Evolutionary conservation across 2,113 vertebrate species (phyloP).

Genomic region (Trichomycterus rosablanca): DNA sequence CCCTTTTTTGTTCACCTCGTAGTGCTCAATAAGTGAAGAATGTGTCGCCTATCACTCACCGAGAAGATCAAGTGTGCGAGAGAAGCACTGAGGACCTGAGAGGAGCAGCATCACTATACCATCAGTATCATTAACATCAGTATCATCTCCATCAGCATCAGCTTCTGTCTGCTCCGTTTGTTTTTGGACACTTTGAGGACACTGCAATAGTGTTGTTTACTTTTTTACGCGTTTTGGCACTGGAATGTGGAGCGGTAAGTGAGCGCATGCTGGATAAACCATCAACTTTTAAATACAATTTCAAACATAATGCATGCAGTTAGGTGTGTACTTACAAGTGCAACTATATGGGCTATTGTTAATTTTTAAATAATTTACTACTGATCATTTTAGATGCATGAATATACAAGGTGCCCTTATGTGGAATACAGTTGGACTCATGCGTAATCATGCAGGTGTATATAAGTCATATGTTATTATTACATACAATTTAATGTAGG

Average conservation of each 20-base stretch:
- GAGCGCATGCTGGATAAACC: not conserved
- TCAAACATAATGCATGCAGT: too few relatives aligned
- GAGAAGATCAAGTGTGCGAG: conserved; percentile 74
- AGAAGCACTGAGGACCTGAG: conserved; percentile 52
- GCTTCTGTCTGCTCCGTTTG: conserved; percentile 32
- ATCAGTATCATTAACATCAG: conserved; percentile 21
- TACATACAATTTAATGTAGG: too few relatives aligned
- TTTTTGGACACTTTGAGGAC: not conserved
- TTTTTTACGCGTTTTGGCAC: conserved; percentile 31
- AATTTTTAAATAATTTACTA: too few relatives aligned
- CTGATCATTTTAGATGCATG: too few relatives aligned
- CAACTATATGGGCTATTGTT: too few relatives aligned
- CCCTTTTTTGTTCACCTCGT: conserved; percentile 79
- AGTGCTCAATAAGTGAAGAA: conserved; percentile 85
- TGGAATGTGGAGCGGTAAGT: conserved; percentile 62
- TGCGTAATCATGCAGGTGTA: too few relatives aligned
- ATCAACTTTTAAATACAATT: too few relatives aligned
- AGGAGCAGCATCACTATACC: conserved; percentile 52
- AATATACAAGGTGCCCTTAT: too few relatives aligned
- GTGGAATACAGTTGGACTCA: too few relatives aligned
- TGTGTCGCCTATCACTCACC: conserved; percentile 82
- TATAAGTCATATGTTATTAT: too few relatives aligned
- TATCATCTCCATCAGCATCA: conserved; percentile 38
- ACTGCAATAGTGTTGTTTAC: conserved; percentile 29
- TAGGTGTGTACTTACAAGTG: too few relatives aligned